Percentiles rank a stretch among this genome's conserved stretches.
Conservation (phyloP, 92 coral and sea anemone genomes). For the Montipora capitata region DNA sequence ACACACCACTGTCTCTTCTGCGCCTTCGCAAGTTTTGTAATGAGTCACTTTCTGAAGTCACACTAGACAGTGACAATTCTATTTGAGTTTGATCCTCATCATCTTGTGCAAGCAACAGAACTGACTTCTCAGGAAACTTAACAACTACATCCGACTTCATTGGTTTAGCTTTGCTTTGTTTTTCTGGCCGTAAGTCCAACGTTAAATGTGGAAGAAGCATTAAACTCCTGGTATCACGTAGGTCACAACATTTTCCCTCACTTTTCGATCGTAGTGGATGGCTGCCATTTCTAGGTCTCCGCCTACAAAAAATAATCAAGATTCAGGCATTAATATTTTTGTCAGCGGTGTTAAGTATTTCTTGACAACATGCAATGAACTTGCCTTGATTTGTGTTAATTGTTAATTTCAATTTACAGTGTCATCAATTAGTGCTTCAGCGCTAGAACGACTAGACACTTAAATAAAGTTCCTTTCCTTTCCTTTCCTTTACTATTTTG, state of each 20-base stretch:
- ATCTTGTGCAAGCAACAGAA: conserved; percentile 46
- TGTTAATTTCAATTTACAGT: too few relatives aligned
- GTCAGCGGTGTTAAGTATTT: too few relatives aligned
- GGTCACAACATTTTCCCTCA: not conserved
- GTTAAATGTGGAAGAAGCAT: conserved; percentile 26
- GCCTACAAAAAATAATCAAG: not conserved
- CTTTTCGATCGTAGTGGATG: conserved; percentile 1
- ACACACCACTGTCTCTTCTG: conserved; percentile 36
- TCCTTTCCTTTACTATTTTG: too few relatives aligned
- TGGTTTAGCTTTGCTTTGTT: not conserved
- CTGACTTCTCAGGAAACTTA: conserved; percentile 41
- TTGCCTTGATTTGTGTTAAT: too few relatives aligned
- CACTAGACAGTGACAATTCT: conserved; percentile 23
- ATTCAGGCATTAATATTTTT: too few relatives aligned
- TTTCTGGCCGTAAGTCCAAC: not conserved
- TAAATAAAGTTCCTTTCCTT: too few relatives aligned
- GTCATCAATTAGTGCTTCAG: too few relatives aligned
- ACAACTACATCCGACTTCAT: conserved; percentile 12
- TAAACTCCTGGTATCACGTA: conserved; percentile 14
- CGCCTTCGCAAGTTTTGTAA: conserved; percentile 7
- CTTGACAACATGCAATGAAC: too few relatives aligned
- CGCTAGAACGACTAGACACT: too few relatives aligned
- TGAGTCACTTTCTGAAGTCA: conserved; percentile 8
- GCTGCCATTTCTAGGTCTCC: conserved; percentile 1
- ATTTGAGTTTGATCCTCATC: conserved; percentile 21